Percentiles rank a stretch among this genome's conserved stretches.
These are phyloP conservation scores for Drosophila elegans DNA, from an alignment of 1,140 invertebrate genomes.

Conservation along the genomic window DNA sequence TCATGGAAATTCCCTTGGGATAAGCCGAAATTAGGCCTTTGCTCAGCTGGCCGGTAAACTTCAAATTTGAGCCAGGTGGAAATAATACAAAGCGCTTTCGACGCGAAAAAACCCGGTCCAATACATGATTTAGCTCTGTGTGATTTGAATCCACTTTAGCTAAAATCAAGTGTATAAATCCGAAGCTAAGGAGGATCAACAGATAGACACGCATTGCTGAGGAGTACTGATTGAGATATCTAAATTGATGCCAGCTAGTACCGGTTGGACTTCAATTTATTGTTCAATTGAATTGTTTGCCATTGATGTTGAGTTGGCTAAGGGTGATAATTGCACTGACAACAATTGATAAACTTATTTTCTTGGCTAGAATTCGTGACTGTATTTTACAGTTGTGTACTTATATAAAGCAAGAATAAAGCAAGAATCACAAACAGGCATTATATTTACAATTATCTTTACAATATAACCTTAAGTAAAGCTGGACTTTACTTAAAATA, in stretches of 20 bases:
- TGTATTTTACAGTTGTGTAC: neutral
- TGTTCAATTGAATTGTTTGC: conserved; percentile 11
- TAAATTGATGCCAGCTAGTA: neutral
- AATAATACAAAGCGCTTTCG: conserved; percentile 73
- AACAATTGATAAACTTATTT: conserved; percentile 17
- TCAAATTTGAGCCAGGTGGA: conserved; percentile 63
- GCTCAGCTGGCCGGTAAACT: conserved; percentile 65
- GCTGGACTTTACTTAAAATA: too few species aligned
- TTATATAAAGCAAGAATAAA: too few species aligned
- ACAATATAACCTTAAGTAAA: too few species aligned
- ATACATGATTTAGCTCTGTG: conserved; percentile 45
- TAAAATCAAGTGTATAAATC: conserved; percentile 7
- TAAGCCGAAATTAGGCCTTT: conserved; percentile 60
- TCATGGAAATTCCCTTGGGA: conserved; percentile 63
- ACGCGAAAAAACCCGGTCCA: conserved; percentile 74
- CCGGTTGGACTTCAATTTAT: conserved; percentile 1
- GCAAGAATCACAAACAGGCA: too few species aligned
- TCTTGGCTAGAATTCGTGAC: neutral
- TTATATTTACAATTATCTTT: too few species aligned
- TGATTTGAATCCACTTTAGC: conserved; percentile 23
- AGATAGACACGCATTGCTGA: conserved; percentile 42
- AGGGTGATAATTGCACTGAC: conserved; percentile 22
- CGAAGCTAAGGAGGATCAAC: conserved; percentile 32
- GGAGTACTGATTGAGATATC: conserved; percentile 63
- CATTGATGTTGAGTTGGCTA: neutral